phyloP scores from a whole-genome alignment of 1,140 invertebrate genomes.

The Phymorhynchus buccinoides region DNA sequence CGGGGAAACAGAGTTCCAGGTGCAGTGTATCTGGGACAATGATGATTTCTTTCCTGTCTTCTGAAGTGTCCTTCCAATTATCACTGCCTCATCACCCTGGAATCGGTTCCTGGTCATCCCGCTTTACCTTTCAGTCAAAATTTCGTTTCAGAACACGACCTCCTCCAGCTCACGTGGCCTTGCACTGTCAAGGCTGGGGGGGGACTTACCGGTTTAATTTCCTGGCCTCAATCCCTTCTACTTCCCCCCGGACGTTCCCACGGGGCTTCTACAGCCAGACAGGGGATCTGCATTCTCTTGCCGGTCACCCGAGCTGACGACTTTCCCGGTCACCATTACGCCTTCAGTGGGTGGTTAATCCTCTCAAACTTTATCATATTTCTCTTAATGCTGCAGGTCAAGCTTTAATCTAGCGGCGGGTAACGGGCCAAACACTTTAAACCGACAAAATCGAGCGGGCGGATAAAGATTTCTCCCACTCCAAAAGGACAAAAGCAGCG shows the following conservation, averaged over 20 bases:
- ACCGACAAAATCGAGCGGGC: background rate
- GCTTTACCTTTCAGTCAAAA: slow-evolving; percentile 54
- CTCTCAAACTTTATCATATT: slow-evolving; percentile 37
- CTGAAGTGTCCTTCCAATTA: slow-evolving; percentile 52
- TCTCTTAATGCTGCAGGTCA: slow-evolving; percentile 44
- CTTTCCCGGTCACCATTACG: slow-evolving; percentile 43
- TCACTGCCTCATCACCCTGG: slow-evolving; percentile 54
- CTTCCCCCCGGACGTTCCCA: slow-evolving; percentile 10
- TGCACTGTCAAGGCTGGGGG: slow-evolving; percentile 31
- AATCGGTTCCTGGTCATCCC: slow-evolving; percentile 54
- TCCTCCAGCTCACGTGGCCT: slow-evolving; percentile 28
- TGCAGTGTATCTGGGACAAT: slow-evolving; percentile 62
- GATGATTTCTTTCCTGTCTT: slow-evolving; percentile 52
- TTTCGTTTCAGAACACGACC: slow-evolving; percentile 18
- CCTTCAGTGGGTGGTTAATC: slow-evolving; percentile 43
- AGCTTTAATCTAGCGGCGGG: slow-evolving; percentile 40
- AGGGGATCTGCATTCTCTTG: slow-evolving; percentile 48
- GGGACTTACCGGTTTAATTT: slow-evolving; percentile 35
- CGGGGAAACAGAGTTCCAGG: slow-evolving; percentile 46
- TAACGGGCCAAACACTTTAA: background rate
- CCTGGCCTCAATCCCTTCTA: slow-evolving; percentile 36
- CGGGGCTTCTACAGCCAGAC: slow-evolving; percentile 38
- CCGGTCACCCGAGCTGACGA: slow-evolving; percentile 42
- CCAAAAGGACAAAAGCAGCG: background rate
- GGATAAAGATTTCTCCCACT: background rate